phyloP scores from a whole-genome alignment of 2,113 vertebrate species.

The Rhadina sibilatrix region DNA sequence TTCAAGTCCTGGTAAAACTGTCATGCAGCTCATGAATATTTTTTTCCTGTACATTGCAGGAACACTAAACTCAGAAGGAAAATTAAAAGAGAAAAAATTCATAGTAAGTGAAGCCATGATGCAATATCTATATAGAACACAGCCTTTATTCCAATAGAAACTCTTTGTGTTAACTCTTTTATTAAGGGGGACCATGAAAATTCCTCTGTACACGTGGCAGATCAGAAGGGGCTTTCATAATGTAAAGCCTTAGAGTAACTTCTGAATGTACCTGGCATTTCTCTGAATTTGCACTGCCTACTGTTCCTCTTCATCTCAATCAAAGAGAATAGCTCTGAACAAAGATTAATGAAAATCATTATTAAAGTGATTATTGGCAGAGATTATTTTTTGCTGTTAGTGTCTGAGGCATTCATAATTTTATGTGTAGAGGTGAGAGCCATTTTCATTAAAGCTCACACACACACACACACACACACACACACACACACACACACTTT shows the following conservation, averaged over 20 bases:
- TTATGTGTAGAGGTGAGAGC: neutral
- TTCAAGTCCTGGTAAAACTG: neutral
- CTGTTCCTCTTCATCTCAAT: constrained; percentile 49
- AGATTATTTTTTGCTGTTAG: constrained; percentile 38
- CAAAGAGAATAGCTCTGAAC: constrained; percentile 36
- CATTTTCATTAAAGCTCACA: neutral
- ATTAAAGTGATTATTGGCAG: constrained; percentile 28
- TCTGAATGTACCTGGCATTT: neutral
- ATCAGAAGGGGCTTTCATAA: constrained; percentile 46
- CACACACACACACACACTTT: neutral
- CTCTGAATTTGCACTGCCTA: constrained; percentile 39
- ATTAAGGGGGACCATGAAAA: constrained; percentile 18
- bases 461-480: neutral
- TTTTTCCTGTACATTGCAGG: neutral
- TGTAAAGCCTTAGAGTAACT: constrained; percentile 9
- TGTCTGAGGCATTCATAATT: constrained; percentile 6
- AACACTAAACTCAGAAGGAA: neutral
- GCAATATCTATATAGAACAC: constrained; percentile 14
- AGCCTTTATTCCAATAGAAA: constrained; percentile 5
- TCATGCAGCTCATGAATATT: neutral
- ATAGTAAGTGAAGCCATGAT: neutral
- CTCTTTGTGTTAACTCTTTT: constrained; percentile 41
- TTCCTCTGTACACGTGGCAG: constrained; percentile 34
- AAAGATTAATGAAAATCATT: constrained; percentile 53
- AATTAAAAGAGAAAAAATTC: constrained; percentile 9